A percentile compares a stretch with the other conserved stretches of the same genome.
phyloP scores from a whole-genome alignment of 2,888 invertebrate genomes.

The Archaeoteleia sp. region DNA sequence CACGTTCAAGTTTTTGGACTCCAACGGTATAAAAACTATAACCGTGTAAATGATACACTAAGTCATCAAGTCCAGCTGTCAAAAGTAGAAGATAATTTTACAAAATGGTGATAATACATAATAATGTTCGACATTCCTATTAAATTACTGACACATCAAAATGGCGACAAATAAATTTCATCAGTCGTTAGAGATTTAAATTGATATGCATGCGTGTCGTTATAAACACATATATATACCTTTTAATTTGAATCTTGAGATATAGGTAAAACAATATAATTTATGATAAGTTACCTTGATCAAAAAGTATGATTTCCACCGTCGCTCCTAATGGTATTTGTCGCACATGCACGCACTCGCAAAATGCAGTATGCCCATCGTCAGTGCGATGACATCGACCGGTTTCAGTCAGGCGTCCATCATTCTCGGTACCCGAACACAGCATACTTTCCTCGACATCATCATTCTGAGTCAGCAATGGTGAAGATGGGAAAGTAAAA shows the following conservation, averaged over 20 bases:
- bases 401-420: constrained; percentile 59
- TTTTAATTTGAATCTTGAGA: too few relatives aligned
- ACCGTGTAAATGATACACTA: constrained; percentile 86
- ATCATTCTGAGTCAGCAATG: constrained; percentile 83
- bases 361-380: constrained; percentile 71
- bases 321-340: constrained; percentile 81
- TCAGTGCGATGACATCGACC: constrained; percentile 20
- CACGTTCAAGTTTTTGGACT: constrained; percentile 76
- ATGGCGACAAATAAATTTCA: too few relatives aligned
- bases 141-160: too few relatives aligned
- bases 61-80: constrained; percentile 79
- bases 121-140: too few relatives aligned
- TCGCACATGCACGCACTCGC: constrained; percentile 86
- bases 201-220: too few relatives aligned
- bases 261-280: too few relatives aligned
- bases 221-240: too few relatives aligned
- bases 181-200: too few relatives aligned
- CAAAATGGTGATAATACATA: too few relatives aligned
- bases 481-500: constrained; percentile 85
- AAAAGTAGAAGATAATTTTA: too few relatives aligned
- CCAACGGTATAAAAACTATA: constrained; percentile 84
- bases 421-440: constrained; percentile 73
- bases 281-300: constrained; percentile 79
- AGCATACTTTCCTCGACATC: constrained; percentile 78
- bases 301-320: constrained; percentile 84